Evolutionary conservation across 2,113 vertebrate genomes (phyloP), one percentile per base, ranked within the genome.

Genomic region (Oriolus oriolus): DNA sequence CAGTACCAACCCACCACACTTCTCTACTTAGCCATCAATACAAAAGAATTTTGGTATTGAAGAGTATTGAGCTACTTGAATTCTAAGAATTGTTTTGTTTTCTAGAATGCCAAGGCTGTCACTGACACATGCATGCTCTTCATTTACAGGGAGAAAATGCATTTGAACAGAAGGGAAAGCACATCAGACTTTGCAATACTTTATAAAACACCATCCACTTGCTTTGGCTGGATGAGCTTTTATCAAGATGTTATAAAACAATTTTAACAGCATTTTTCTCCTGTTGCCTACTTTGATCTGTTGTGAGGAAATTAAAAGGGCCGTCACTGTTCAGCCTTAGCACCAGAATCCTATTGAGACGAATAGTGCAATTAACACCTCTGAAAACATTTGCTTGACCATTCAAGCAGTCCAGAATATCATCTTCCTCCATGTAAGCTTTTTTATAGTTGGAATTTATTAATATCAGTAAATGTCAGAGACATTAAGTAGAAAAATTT

Each of bases 361-460:
- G 39, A 91, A 89, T 71, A 23, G 28, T 47, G 41, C 37, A 87
- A 89, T 94, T 95, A 95, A 89, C 89, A 92, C 69, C 49, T 82
- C 57, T 87, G 65, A 76, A 93, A 90, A 70, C 19, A 44, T 68
- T 87, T 75, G 3, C 41, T 71, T 85, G 82, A 75, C 66, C 9
- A 9, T 87, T 77, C 49, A 63, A 45, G 44, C 39, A 59, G 80
- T 77, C 20, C 35, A 78, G 50, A 91, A 65, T 27, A 66, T 61
- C 8, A 74, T 65, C 60, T 57, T 83, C 76, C 65, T 80, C n/a
- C 16, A 44, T 85, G 35, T 24, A 37, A 76, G 15, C 5, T 31
- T 45, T 59, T 83, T 54, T 42, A 75, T 54, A 74, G n/a, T n/a
- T 78, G 52, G 7, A 16, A 78, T 84, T 94, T 95, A 27, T 77